Conservation (phyloP, 2,113 vertebrate genomes). For the Chloroceryle aenea region DNA sequence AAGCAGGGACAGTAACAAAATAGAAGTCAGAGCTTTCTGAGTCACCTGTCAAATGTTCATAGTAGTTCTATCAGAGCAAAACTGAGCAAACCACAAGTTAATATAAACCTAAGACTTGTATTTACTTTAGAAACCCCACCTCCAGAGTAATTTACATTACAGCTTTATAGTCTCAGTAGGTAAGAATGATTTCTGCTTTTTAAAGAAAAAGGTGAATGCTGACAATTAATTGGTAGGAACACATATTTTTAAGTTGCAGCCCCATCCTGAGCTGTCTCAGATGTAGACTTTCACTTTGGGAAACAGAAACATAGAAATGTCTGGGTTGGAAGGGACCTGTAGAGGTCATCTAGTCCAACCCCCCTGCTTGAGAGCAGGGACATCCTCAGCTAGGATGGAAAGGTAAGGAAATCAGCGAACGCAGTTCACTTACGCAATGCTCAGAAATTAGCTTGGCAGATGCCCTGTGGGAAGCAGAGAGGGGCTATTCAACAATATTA, state of each 20-base stretch:
- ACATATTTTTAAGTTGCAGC: not conserved
- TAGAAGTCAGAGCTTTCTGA: not conserved
- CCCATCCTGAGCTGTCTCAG: not conserved
- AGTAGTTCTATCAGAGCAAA: not conserved
- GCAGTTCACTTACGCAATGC: not conserved
- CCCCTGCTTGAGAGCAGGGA: too few relatives aligned
- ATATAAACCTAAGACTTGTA: not conserved
- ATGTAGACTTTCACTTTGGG: not conserved
- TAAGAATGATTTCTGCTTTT: not conserved
- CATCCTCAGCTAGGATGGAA: not conserved
- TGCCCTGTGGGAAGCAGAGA: not conserved
- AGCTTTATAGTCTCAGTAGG: not conserved
- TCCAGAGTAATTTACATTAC: not conserved
- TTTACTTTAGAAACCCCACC: not conserved
- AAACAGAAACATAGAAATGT: not conserved
- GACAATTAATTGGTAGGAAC: not conserved
- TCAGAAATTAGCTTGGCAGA: not conserved
- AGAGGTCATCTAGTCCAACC: too few relatives aligned
- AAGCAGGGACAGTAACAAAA: not conserved
- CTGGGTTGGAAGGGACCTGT: too few relatives aligned
- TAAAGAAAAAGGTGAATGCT: not conserved
- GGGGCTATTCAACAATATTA: not conserved
- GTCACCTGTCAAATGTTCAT: not conserved
- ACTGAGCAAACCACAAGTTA: not conserved
- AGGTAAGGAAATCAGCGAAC: not conserved